phyloP scores from a whole-genome alignment of 2,113 vertebrate genomes.

The Anguilla rostrata region DNA sequence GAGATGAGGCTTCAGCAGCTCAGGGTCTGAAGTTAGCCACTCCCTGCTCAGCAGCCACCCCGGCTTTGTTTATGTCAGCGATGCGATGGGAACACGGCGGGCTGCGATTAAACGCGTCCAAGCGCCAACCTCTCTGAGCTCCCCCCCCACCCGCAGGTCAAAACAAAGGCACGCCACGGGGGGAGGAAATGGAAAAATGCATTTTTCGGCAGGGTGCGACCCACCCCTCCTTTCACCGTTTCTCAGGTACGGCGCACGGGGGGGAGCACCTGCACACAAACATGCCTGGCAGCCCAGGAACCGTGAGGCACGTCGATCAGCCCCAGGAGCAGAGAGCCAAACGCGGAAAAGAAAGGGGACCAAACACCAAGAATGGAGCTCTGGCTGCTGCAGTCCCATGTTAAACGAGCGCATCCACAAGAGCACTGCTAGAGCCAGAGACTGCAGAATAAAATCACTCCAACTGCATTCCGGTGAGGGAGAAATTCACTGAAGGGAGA shows the following conservation, averaged over 20 bases:
- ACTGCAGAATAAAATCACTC: neutral
- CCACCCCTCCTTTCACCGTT: neutral
- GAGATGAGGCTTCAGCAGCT: neutral
- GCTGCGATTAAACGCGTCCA: neutral
- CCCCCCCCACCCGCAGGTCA: neutral
- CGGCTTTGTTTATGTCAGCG: neutral
- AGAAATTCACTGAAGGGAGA: neutral
- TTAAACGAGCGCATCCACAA: constrained; percentile 18
- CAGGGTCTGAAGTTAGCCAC: neutral
- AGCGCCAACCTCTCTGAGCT: neutral
- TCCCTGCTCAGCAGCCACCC: neutral
- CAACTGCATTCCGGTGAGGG: neutral
- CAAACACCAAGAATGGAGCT: constrained; percentile 19
- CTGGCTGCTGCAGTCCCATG: neutral
- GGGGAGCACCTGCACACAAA: neutral
- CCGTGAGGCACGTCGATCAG: neutral
- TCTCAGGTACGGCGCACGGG: neutral
- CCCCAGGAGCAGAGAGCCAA: neutral
- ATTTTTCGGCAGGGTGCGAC: neutral
- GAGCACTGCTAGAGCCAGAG: neutral
- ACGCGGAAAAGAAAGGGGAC: neutral
- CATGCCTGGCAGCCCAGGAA: neutral
- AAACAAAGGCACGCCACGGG: neutral
- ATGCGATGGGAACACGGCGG: neutral
- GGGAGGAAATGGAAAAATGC: neutral